Evolutionary conservation across 2,113 vertebrate species (phyloP), one percentile per base, ranked within the genome.

Genomic region (Origma solitaria): DNA sequence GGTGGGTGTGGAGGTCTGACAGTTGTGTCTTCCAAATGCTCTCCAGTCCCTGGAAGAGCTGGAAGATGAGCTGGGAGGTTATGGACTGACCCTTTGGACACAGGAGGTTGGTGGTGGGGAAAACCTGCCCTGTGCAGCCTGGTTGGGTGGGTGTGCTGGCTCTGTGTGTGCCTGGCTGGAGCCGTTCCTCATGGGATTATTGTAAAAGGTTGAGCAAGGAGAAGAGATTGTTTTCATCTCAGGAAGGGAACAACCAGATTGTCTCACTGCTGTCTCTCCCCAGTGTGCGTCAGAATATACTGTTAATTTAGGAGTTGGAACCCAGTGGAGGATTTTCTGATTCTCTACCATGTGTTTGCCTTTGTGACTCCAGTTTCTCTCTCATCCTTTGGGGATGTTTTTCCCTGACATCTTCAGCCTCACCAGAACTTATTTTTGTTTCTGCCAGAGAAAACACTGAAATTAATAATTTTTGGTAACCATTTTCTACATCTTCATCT

Each of bases 271-370:
- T 82, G 66, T 56, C 51, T 80, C n/a, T 92, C 75, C 40, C 49
- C 69, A 72, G 37, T 0, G 1, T 88, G 85, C 16, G 12, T 93
- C 75, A 88, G 71, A 94, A 83, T 56, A 66, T 35, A 56, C n/a
- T 72, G 77, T 81, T 89, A 91, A 92, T 88, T 92, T 91, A 72
- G 49, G 89, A 94, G 57, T 0, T 93, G 82, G 92, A 94, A 81
- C 28, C 51, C 77, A 82, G 5, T 6, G 2, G 53, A 88, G 83
- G 42, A 79, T 94, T 95, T 94, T 92, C 51, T 87, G 65, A 37
- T 86, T 93, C 58, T 85, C 71, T 85, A n/a, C 75, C 53, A 79
- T 90, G 78, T 93, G 82, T 88, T 85, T 94, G 78, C 37, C 57
- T 94, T 91, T 85, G n/a, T 91, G 57, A 85, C 66, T 95, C 40